Percentiles rank a stretch among this genome's conserved stretches.
phyloP scores from a whole-genome alignment of 2,888 invertebrate genomes.

The Idaea dimidiata region DNA sequence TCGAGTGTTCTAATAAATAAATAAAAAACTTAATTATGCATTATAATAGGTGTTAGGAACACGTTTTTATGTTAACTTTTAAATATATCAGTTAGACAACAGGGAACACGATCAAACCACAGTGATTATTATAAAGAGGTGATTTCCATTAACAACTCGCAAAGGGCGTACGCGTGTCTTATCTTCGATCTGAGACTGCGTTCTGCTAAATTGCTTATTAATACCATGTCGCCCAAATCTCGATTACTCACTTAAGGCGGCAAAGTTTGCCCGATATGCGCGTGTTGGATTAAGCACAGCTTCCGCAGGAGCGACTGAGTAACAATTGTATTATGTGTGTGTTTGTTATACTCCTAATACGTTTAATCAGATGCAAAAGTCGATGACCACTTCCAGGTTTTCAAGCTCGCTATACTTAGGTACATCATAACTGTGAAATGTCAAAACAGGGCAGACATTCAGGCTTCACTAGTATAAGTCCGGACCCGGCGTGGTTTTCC shows the following conservation, averaged over 20 bases:
- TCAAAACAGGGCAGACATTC: too few relatives aligned
- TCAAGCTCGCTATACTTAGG: too few relatives aligned
- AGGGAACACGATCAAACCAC: constrained; percentile 4
- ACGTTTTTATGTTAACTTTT: neutral
- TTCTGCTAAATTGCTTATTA: constrained; percentile 27
- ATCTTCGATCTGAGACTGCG: constrained; percentile 24
- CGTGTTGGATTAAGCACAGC: constrained; percentile 3
- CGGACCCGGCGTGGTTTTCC: too few relatives aligned
- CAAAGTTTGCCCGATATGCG: constrained; percentile 5
- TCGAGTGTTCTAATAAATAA: too few relatives aligned
- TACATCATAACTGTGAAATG: too few relatives aligned
- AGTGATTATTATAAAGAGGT: constrained; percentile 14
- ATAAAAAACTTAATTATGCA: neutral
- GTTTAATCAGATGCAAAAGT: too few relatives aligned
- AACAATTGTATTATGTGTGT: too few relatives aligned
- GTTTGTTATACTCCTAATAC: too few relatives aligned
- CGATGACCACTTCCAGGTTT: too few relatives aligned
- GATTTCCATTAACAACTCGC: constrained; percentile 13
- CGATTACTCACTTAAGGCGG: constrained; percentile 21
- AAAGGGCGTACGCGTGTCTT: constrained; percentile 23
- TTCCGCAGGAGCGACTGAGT: too few relatives aligned
- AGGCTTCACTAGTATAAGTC: too few relatives aligned
- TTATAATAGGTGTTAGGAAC: neutral
- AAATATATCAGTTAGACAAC: neutral
- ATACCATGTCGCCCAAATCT: constrained; percentile 21